phyloP scores from a whole-genome alignment of 35 echinoderm and acorn worm genomes.

The Strongylocentrotus purpuratus region DNA sequence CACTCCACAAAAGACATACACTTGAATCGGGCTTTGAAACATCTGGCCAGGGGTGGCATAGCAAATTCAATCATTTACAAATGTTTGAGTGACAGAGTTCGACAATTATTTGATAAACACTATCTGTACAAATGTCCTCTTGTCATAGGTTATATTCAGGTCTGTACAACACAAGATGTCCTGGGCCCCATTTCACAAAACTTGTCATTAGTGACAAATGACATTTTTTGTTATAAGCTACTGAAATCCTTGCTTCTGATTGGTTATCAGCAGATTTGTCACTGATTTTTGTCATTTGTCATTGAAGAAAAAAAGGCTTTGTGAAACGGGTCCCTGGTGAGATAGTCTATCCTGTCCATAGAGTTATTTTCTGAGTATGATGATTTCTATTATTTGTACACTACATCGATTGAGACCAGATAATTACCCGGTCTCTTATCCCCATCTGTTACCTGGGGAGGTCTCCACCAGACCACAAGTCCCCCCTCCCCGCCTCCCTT shows the following conservation, averaged over 20 bases:
- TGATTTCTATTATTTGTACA: background rate
- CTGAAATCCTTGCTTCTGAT: too few species aligned
- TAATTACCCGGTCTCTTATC: background rate
- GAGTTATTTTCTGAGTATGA: background rate
- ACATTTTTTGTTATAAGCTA: too few species aligned
- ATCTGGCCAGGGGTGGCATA: background rate
- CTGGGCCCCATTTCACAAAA: too few species aligned
- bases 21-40: background rate
- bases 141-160: too few species aligned
- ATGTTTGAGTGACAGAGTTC: background rate
- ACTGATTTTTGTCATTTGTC: too few species aligned
- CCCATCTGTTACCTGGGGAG: conserved; percentile 41
- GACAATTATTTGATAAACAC: background rate
- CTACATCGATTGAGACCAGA: background rate
- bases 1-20: background rate
- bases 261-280: too few species aligned
- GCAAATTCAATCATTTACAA: background rate
- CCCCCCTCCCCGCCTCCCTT: conserved; percentile 27
- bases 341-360: background rate
- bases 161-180: too few species aligned
- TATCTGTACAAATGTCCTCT: background rate
- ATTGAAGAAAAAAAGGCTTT: too few species aligned
- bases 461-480: conserved; percentile 38
- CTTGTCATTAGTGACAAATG: too few species aligned
- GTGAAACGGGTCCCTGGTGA: background rate